Conservation (phyloP, 2,797 vertebrate genomes). For the Peromyscus nudipes region DNA sequence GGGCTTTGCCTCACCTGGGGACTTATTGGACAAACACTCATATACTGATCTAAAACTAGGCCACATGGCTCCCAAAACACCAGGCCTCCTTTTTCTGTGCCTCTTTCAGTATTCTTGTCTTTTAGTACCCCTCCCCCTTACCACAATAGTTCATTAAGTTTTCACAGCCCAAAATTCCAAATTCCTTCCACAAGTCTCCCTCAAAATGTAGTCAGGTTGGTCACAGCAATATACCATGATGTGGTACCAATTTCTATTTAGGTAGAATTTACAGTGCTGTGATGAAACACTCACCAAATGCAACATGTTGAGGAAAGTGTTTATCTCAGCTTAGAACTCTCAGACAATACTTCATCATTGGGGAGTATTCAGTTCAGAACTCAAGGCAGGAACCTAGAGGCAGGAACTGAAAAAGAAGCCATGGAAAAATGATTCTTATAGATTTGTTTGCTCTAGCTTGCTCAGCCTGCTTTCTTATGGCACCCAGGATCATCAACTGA, state of each 20-base stretch:
- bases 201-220: neutral
- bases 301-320: too few relatives aligned
- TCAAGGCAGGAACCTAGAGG: neutral
- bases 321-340: neutral
- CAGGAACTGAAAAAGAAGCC: neutral
- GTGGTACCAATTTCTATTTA: neutral
- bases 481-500: neutral
- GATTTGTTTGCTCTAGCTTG: neutral
- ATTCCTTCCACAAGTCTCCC: neutral
- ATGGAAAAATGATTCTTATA: neutral
- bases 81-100: neutral
- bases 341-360: neutral
- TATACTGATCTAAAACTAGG: neutral
- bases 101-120: neutral
- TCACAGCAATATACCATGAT: too few relatives aligned
- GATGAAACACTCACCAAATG: neutral
- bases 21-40: neutral
- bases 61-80: neutral
- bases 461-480: neutral
- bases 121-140: too few relatives aligned
- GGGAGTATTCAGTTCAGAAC: neutral
- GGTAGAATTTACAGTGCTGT: neutral
- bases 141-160: neutral
- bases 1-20: neutral
- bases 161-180: neutral